Conservation (phyloP, 2,113 vertebrate genomes). For the Vulpes lagopus region DNA sequence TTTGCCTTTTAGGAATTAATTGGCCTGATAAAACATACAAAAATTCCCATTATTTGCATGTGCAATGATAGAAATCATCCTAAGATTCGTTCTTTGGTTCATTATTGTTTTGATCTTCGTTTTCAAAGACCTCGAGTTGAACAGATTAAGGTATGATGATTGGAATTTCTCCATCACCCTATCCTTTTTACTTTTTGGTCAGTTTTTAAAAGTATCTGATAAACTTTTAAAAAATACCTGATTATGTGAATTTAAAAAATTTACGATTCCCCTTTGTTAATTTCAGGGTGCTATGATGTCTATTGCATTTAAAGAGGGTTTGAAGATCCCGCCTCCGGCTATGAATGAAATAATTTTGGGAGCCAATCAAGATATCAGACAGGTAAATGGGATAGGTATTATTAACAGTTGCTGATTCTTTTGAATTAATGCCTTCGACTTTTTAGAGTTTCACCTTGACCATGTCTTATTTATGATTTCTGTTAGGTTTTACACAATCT, state of each 20-base stretch:
- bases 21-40: conserved; percentile 93
- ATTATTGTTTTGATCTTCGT: conserved; percentile 97
- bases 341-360: conserved; percentile 98
- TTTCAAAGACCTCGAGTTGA: conserved; percentile 97
- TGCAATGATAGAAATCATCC: conserved; percentile 98
- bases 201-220: conserved; percentile 5
- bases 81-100: conserved; percentile 96
- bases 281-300: conserved; percentile 98
- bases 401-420: not conserved
- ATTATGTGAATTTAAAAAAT: not conserved
- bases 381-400: conserved; percentile 88
- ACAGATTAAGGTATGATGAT: conserved; percentile 94
- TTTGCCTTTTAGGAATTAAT: conserved; percentile 93
- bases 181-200: not conserved
- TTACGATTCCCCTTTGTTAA: conserved; percentile 5
- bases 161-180: not conserved
- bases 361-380: conserved; percentile 98
- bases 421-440: not conserved
- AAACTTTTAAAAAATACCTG: conserved; percentile 33
- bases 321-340: conserved; percentile 96
- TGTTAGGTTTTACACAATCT: conserved; percentile 97
- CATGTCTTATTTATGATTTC: conserved; percentile 57
- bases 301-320: conserved; percentile 96
- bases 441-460: not conserved
- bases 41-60: conserved; percentile 99